Base-by-base conservation (phyloP, 2,888 invertebrate genomes). In the Apamea crenata region DNA sequence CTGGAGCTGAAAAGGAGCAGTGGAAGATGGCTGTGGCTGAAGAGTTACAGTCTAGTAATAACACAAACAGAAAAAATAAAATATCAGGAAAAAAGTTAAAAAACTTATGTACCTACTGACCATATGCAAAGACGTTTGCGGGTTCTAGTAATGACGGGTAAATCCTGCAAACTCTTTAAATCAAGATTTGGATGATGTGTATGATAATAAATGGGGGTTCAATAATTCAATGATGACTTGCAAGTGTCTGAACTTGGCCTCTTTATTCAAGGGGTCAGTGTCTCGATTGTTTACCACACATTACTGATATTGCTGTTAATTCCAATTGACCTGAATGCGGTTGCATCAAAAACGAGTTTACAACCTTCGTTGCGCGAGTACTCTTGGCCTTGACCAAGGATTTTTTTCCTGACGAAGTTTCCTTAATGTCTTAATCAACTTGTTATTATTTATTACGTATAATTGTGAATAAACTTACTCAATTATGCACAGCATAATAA, bases 271-370 rank as follows among this genome's bases (percentile, higher is more conserved):
- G 59, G 50, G 29, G 40, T 78, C 78, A 69, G 25, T 69, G 29
- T 53, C 40, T 63, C 29, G 40, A 44, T 53, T 63, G 21, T 59
- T 59, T 29, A 53, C 18, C 44, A 6, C 6, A 36, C 16, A 25
- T 50, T 36, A 56, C 53, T 14, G 21, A 47, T 65, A 70, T 36
- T 53, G n/a, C 79, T 32, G n/a, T 21, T 53, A 70, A 44, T 70
- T 32, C 50, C 32, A 63, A 53, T 53, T 32, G n/a, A 16, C 18
- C 40, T 25, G 7, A 63, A 53, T 61, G 50, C 32, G n/a, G 32
- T 70, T 53, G 32, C 18, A 44, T 2, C 16, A 56, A n/a, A 78
- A 71, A 72, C 71, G 1, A 80, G 63, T 65, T 63, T 71, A 32
- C 21, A 53, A 25, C 53, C 21, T 63, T 71, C 71, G 16, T 25